These are phyloP conservation scores for Nesidiocoris tenuis DNA, from an alignment of 2,888 invertebrate species.

Conservation along the genomic window DNA sequence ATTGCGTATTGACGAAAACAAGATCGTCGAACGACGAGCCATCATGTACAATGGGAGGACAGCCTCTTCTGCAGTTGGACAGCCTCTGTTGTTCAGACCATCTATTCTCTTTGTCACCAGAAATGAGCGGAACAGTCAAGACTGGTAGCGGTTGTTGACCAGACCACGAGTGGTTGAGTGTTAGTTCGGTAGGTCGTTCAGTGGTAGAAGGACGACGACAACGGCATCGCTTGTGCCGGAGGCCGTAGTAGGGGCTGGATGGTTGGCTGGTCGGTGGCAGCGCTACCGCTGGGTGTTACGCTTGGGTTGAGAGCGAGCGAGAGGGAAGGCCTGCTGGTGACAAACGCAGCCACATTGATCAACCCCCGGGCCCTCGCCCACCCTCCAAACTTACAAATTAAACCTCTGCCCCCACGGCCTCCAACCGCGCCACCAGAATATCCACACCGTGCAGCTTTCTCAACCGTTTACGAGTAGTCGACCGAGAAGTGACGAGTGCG, in stretches of 20 bases:
- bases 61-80: neutral
- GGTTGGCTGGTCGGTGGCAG: neutral
- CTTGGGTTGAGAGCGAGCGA: slow-evolving; percentile 24
- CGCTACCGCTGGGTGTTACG: slow-evolving; percentile 16
- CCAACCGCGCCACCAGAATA: neutral
- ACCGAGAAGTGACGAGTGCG: neutral
- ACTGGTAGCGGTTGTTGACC: neutral
- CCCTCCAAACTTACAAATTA: slow-evolving; percentile 31
- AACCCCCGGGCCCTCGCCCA: slow-evolving; percentile 15
- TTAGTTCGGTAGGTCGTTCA: neutral
- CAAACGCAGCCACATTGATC: slow-evolving; percentile 35
- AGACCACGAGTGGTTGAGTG: neutral
- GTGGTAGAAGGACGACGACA: neutral
- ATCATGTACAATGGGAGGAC: neutral
- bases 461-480: neutral
- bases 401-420: slow-evolving; percentile 24
- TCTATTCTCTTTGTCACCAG: neutral
- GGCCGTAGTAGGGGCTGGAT: neutral
- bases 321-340: slow-evolving; percentile 21
- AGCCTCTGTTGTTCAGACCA: neutral
- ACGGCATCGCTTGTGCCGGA: neutral
- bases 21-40: neutral
- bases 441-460: neutral
- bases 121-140: slow-evolving; percentile 4
- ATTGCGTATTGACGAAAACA: neutral